Evolutionary conservation across 2,888 invertebrate genomes (phyloP).

Genomic region (Cantharis rufa): DNA sequence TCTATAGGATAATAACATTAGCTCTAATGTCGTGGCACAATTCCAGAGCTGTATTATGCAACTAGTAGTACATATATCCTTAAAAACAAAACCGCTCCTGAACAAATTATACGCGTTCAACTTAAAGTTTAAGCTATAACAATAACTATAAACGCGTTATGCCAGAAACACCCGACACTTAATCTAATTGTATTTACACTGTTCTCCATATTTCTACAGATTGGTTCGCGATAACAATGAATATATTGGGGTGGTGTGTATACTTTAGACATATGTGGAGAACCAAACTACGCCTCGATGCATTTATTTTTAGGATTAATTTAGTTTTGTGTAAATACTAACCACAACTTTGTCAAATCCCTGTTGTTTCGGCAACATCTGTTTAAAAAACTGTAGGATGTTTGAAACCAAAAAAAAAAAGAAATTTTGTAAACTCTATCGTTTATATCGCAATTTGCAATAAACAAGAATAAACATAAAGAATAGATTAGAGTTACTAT

Average conservation of each 20-base stretch:
- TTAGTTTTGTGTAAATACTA: constrained; percentile 1
- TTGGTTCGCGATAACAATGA: constrained; percentile 35
- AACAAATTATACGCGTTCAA: constrained; percentile 43
- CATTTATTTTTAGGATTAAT: constrained; percentile 42
- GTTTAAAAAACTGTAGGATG: neutral
- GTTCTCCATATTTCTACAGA: constrained; percentile 41
- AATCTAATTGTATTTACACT: constrained; percentile 51
- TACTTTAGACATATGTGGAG: constrained; percentile 48
- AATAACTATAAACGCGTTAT: constrained; percentile 50
- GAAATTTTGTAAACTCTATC: neutral
- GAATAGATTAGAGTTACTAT: neutral
- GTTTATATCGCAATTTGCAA: neutral
- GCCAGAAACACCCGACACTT: constrained; percentile 44
- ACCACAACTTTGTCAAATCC: neutral
- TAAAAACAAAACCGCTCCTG: constrained; percentile 24
- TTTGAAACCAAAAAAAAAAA: neutral
- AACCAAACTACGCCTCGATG: constrained; percentile 43
- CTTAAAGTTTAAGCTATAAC: constrained; percentile 44
- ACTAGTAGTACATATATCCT: constrained; percentile 34
- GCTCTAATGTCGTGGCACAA: constrained; percentile 42
- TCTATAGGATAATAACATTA: constrained; percentile 47
- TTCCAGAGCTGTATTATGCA: constrained; percentile 45
- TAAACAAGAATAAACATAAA: neutral
- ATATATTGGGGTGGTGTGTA: constrained; percentile 31
- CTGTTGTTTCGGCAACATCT: neutral